Evolutionary conservation across 2,113 vertebrate species (phyloP).

Genomic region (Tinamus guttatus): DNA sequence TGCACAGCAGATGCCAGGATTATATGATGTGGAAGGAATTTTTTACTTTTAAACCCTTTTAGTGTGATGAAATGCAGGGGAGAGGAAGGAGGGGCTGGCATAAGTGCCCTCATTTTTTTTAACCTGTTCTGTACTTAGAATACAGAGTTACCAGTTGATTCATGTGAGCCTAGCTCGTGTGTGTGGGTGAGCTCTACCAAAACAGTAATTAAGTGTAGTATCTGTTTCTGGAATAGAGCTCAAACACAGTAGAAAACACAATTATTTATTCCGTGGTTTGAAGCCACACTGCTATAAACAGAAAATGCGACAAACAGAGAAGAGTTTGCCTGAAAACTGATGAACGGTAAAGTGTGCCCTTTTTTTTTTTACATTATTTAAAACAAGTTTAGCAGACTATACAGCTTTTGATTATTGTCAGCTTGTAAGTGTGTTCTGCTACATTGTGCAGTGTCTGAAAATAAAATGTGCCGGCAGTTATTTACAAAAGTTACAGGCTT

Average conservation of each 20-base stretch:
- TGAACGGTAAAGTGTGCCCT: not conserved
- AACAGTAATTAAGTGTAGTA: slow-evolving; percentile 21
- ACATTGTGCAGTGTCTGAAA: slow-evolving; percentile 24
- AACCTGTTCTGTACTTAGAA: slow-evolving; percentile 54
- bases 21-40: slow-evolving; percentile 69
- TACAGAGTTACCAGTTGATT: not conserved
- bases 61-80: slow-evolving; percentile 51
- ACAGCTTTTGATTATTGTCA: slow-evolving; percentile 38
- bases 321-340: slow-evolving; percentile 7
- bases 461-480: slow-evolving; percentile 6
- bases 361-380: slow-evolving; percentile 40
- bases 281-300: not conserved
- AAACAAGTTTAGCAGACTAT: slow-evolving; percentile 40
- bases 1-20: slow-evolving; percentile 69
- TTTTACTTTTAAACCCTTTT: slow-evolving; percentile 64
- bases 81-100: slow-evolving; percentile 41
- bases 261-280: slow-evolving; percentile 44
- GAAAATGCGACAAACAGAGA: not conserved
- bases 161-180: not conserved
- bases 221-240: slow-evolving; percentile 20
- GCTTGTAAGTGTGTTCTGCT: slow-evolving; percentile 30
- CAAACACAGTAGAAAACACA: slow-evolving; percentile 22
- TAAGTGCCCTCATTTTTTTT: slow-evolving; percentile 1
- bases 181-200: slow-evolving; percentile 7
- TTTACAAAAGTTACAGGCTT: slow-evolving; percentile 26